Evolutionary conservation across 2,888 invertebrate genomes (phyloP), one percentile per base, ranked within the genome.

Genomic region (Drosophila anceps): DNA sequence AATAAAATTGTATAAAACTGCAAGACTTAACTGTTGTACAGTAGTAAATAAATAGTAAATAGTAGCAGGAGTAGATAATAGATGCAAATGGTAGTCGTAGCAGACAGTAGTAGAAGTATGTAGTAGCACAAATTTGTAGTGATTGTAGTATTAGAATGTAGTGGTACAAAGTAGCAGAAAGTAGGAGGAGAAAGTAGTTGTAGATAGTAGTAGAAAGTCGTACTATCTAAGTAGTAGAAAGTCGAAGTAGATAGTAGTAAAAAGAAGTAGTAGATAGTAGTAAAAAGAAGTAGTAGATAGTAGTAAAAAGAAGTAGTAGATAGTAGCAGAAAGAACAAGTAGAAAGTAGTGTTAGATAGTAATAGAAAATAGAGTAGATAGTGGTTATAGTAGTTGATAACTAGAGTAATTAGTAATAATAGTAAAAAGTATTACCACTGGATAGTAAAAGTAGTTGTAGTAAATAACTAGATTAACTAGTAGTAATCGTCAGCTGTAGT

Each of bases 21-120:
- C 1, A n/a, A n/a, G 4, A 0, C 0, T n/a, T 1, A 3, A 24
- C 1, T 13, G 3, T 7, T 24, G 24, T 13, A 4, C 2, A 44
- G 2, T 27, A 15, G 27, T 27, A n/a, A 39, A n/a, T n/a, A 39
- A 39, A n/a, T 7, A 15, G 15, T 37, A 37, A 3, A 18, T 9
- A 18, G 1, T 24, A 24, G 13, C 7, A 24, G 13, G 6, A 39
- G 39, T n/a, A 37, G 13, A 39, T n/a, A n/a, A 12, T 33, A 33
- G 33, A 33, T 3, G 10, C 4, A 24, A 4, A 24, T 24, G 8
- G n/a, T 39, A 39, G n/a, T 39, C 15, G 39, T 37, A 37, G n/a
- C 3, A 8, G 37, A 15, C 15, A 37, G 2, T 15, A 15, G 10
- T 31, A 37, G 15, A 3, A 37, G 15, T 6, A 7, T 4, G 4